These are phyloP conservation scores for Drosophila helvetica DNA, from an alignment of 2,888 invertebrate species.

Conservation along the genomic window DNA sequence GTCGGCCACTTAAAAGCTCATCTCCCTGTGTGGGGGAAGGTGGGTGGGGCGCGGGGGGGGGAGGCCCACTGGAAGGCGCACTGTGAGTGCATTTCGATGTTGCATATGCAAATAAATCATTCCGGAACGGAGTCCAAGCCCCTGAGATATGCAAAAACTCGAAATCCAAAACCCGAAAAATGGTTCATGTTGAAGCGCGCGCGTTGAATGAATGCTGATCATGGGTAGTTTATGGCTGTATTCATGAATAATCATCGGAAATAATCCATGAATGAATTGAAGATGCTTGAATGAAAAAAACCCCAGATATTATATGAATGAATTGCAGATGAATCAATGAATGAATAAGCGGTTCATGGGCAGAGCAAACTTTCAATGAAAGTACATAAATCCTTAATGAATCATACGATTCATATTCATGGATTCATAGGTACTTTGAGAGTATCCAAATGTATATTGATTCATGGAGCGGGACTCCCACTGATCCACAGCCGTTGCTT, in stretches of 20 bases:
- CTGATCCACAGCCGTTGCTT: constrained; percentile 37
- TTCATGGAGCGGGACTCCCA: neutral
- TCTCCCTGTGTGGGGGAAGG: constrained; percentile 19
- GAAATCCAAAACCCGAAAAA: constrained; percentile 19
- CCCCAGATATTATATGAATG: neutral
- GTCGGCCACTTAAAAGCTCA: constrained; percentile 73
- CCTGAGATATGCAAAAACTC: constrained; percentile 37
- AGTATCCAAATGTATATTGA: neutral
- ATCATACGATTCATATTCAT: neutral
- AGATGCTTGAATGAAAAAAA: neutral
- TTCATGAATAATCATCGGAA: neutral
- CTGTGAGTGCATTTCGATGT: constrained; percentile 75
- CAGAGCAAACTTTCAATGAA: neutral
- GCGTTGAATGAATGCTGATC: constrained; percentile 20
- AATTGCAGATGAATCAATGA: neutral
- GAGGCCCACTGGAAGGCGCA: neutral
- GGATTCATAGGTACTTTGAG: neutral
- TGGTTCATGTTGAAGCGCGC: constrained; percentile 26
- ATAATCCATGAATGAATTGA: neutral
- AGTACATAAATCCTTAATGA: neutral
- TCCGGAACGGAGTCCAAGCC: constrained; percentile 25
- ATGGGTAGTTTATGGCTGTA: constrained; percentile 22
- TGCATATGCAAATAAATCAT: constrained; percentile 78
- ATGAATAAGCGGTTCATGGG: neutral
- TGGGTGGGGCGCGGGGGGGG: neutral